phyloP scores from a whole-genome alignment of 2,113 vertebrate genomes.

The Brachyhypopomus gauderio region DNA sequence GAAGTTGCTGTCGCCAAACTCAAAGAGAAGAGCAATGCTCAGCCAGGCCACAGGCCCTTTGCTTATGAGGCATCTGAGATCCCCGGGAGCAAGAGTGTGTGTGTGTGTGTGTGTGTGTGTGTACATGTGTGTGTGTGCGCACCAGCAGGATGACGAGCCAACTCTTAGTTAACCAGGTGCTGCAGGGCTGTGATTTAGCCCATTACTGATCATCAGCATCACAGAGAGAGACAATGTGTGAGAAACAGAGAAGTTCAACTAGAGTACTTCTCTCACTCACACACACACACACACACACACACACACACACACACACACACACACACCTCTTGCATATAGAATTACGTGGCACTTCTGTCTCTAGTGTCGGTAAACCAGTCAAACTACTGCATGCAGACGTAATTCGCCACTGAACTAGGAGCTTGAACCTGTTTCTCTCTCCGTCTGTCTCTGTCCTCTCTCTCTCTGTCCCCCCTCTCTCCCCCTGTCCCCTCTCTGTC shows the following conservation, averaged over 20 bases:
- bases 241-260: neutral
- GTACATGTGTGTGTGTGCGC: too few relatives aligned
- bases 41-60: neutral
- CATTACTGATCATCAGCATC: constrained; percentile 28
- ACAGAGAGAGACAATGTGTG: constrained; percentile 41
- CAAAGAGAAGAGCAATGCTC: neutral
- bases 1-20: neutral
- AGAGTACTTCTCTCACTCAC: neutral
- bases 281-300: neutral
- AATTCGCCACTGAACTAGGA: neutral
- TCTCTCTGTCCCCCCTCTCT: too few relatives aligned
- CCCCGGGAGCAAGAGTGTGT: neutral
- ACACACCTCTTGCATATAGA: neutral
- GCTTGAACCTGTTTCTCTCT: neutral
- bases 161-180: neutral
- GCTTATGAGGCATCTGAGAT: neutral
- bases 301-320: neutral
- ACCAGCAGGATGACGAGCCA: neutral
- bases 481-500: too few relatives aligned
- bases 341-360: neutral
- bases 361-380: neutral
- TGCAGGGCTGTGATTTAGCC: constrained; percentile 12
- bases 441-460: too few relatives aligned
- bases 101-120: too few relatives aligned
- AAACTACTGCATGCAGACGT: neutral